phyloP scores from a whole-genome alignment of 1,140 invertebrate species.

The Drosophila melanogaster region DNA sequence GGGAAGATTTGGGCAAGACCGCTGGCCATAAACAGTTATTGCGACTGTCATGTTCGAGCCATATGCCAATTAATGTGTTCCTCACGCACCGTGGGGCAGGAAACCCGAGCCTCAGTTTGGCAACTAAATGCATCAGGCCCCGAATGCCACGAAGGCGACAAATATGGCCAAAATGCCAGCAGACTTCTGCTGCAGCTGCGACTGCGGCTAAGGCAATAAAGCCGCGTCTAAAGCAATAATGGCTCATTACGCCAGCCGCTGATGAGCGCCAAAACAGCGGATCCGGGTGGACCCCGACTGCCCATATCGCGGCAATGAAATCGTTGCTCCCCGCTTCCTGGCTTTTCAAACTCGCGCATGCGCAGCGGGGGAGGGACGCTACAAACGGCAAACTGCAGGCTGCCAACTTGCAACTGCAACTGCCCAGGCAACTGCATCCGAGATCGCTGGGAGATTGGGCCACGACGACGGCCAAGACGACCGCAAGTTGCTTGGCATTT shows the following conservation, averaged over 20 bases:
- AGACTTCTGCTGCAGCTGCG: constrained; percentile 14
- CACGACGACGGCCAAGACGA: constrained; percentile 20
- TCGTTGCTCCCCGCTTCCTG: constrained; percentile 18
- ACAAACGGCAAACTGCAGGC: constrained; percentile 14
- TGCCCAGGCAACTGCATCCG: constrained; percentile 14
- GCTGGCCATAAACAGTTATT: constrained; percentile 64
- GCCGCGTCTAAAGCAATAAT: constrained; percentile 50
- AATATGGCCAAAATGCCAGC: constrained; percentile 74
- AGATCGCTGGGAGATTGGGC: constrained; percentile 57
- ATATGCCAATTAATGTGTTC: constrained; percentile 57
- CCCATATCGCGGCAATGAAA: constrained; percentile 62
- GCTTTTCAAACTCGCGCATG: constrained; percentile 44
- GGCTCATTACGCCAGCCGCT: constrained; percentile 65
- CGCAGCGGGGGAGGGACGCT: constrained; percentile 38
- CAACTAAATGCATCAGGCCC: constrained; percentile 47
- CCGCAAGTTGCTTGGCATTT: constrained; percentile 38
- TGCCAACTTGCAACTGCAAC: constrained; percentile 1
- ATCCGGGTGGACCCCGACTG: constrained; percentile 22
- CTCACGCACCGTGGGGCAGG: constrained; percentile 54
- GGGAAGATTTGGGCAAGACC: constrained; percentile 9
- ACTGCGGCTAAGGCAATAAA: constrained; percentile 55
- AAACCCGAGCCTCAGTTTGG: constrained; percentile 34
- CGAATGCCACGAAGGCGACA: constrained; percentile 70
- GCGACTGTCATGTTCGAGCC: constrained; percentile 20
- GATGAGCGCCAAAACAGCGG: constrained; percentile 49